Base-by-base conservation (phyloP, 2,888 invertebrate genomes). In the Xestia ashworthii region DNA sequence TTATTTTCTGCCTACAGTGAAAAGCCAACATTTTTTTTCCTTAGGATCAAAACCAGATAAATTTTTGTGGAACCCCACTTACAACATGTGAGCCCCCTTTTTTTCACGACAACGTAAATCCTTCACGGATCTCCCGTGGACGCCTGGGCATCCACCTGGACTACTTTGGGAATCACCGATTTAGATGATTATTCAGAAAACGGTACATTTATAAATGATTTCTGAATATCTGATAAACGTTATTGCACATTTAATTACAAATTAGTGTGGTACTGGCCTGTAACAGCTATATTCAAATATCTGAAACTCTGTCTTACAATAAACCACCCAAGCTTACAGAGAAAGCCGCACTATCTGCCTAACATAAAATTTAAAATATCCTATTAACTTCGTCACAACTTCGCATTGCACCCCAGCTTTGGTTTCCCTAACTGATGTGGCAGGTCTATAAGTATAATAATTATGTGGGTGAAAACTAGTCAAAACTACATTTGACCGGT, bases 251-350 rank as follows among this genome's bases (percentile, higher is more conserved):
- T 60, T 19, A 32, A 32, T 9, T 32, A 38, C 32, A 60, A 32
- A 32, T 19, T 32, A 60, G 19, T 60, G 32, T 38, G 19, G 9
- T 9, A 19, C 19, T 38, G 32, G 32, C 32, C 19, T 9, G 19
- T 32, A 32, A 32, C 19, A 32, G 9, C 32, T 32, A 60, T 16
- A 60, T 32, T 32, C 16, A 87, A 87, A 77, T 25, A 4, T 50
- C 1, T 32, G n/a, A 38, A 9, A n/a, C 25, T 44, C 50, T 75
- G 62, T 62, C 22, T 44, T 62, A 76, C 44, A 75, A 44, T 11
- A 38, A 74, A 74, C 55, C 58, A 46, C n/a, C n/a, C 58, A 25
- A 14, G 25, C 25, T 16, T 32, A 25, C 25, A 58, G 11, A 58
- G 11, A 3, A 32, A 58, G 14, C 32, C 3, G 6, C 25, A 6